Evolutionary conservation across 1,140 invertebrate species (phyloP), one percentile per base, ranked within the genome.

Genomic region (Ceratitis capitata): DNA sequence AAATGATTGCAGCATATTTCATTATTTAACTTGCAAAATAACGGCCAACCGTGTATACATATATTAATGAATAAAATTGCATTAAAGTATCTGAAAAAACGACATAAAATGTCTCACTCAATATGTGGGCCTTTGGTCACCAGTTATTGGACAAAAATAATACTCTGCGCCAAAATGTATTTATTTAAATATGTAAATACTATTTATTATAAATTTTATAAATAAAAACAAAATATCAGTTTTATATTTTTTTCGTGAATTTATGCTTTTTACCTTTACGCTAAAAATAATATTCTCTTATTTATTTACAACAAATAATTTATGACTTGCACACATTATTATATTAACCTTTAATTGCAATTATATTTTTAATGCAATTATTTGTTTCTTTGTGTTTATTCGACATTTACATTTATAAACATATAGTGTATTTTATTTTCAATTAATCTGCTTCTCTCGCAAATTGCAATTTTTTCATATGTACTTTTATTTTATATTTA

Each of bases 191-290:
- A 90, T 90, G 90, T 90, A 90, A 90, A 90, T 90, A 90, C 89
- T 90, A 90, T 88, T 88, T 90, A 90, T 90, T 90, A 90, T 90
- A 90, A 90, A 90, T 89, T 89, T 90, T 90, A 90, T 89, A 90
- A 90, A 90, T 89, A 90, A 89, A 90, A 90, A 90, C 89, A 90
- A 90, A 90, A 90, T 90, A 88, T 90, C 89, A 89, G 89, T 90
- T 90, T 89, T 90, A 90, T 89, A 90, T 90, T 89, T 87, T 56
- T 88, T 88, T 88, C 88, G 88, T 89, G 88, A 86, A 87, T 88
- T 3, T 78, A 10, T 42, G 35, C 39, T 78, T 47, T 6, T 86
- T 86, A 78, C 88, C 87, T 91, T 91, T 89, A 90, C 88, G 89
- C 88, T 91, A 90, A 88, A 88, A 87, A 88, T 88, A 89, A 87